Evolutionary conservation across 2,113 vertebrate species (phyloP).

Genomic region (Alethe castanea): DNA sequence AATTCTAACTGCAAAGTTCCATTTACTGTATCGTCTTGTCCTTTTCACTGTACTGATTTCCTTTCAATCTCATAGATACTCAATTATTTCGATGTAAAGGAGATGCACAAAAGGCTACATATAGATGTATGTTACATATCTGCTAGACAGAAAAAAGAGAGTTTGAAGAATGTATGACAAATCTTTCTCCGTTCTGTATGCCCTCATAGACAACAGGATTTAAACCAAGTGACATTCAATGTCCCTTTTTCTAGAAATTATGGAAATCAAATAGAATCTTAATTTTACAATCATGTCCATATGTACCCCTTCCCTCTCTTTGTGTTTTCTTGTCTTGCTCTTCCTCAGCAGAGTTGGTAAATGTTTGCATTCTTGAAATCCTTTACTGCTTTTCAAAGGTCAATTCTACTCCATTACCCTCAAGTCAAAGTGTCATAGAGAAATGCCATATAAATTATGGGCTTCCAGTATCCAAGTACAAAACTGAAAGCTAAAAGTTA

Average conservation of each 20-base stretch:
- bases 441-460: not conserved
- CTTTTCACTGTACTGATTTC: not conserved
- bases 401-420: slow-evolving; percentile 4
- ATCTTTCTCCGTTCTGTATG: not conserved
- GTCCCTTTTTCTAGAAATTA: not conserved
- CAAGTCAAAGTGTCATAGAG: slow-evolving; percentile 29
- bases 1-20: not conserved
- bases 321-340: not conserved
- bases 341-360: not conserved
- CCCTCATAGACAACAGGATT: not conserved
- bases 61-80: not conserved
- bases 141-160: not conserved
- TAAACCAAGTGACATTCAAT: not conserved
- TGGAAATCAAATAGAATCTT: not conserved
- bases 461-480: not conserved
- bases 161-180: not conserved
- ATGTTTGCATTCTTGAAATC: not conserved
- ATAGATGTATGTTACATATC: not conserved
- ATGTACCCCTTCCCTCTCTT: not conserved
- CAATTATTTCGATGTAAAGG: not conserved
- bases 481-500: not conserved
- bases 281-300: not conserved
- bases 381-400: slow-evolving; percentile 16
- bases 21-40: not conserved
- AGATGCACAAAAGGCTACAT: not conserved